These are phyloP conservation scores for Pristionchus entomophagus DNA, from an alignment of 2,888 invertebrate species.

Conservation along the genomic window DNA sequence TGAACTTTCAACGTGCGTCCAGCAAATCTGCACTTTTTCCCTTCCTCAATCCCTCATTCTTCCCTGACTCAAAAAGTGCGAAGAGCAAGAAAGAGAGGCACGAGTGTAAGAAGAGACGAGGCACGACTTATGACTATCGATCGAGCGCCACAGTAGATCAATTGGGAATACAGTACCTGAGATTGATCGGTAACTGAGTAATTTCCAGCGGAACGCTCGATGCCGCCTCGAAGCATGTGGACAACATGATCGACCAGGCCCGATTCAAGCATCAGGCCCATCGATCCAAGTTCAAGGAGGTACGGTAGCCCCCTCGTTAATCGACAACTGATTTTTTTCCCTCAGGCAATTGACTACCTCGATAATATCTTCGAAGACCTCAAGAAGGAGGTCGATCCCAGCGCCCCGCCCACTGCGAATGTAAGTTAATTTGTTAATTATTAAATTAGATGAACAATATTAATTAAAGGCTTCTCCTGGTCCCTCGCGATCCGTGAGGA, in stretches of 20 bases:
- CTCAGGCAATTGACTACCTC: conserved; percentile 72
- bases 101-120: neutral
- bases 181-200: neutral
- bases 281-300: conserved; percentile 72
- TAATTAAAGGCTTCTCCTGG: neutral
- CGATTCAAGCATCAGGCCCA: conserved; percentile 65
- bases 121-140: neutral
- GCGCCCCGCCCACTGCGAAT: conserved; percentile 37
- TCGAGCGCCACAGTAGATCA: neutral
- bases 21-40: neutral
- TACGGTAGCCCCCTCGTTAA: neutral
- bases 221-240: conserved; percentile 69
- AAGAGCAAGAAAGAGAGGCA: neutral
- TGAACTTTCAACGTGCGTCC: too few species aligned
- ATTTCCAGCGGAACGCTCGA: conserved; percentile 67
- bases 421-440: neutral
- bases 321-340: neutral
- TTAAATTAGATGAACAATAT: neutral
- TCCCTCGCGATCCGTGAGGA: neutral
- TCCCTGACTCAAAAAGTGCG: neutral
- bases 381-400: conserved; percentile 62
- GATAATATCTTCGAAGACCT: conserved; percentile 75
- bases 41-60: neutral
- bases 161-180: neutral
- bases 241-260: conserved; percentile 74